A percentile compares a stretch with the other conserved stretches of the same genome.
phyloP scores from a whole-genome alignment of 2,888 invertebrate genomes.

The Reticulitermes lucifugus region DNA sequence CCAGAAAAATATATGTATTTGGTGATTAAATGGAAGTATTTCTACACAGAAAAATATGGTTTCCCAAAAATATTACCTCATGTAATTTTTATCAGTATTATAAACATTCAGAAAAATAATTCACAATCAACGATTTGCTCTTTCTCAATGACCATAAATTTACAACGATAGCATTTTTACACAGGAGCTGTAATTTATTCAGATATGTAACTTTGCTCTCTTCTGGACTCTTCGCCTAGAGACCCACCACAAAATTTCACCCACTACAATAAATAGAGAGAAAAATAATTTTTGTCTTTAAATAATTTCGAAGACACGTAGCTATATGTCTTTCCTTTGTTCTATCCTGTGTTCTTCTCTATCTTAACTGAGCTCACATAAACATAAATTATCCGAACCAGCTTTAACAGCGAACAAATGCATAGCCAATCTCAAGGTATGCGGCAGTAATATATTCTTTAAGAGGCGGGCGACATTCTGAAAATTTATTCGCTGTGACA shows the following conservation, averaged over 20 bases:
- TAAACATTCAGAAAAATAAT: background rate
- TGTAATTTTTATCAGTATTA: background rate
- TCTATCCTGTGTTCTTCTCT: background rate
- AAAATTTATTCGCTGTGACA: conserved; percentile 36
- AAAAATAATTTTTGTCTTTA: conserved; percentile 39
- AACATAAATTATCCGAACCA: conserved; percentile 35
- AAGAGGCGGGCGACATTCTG: conserved; percentile 21
- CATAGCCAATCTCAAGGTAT: conserved; percentile 39
- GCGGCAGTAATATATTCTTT: conserved; percentile 44
- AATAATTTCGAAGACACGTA: conserved; percentile 35
- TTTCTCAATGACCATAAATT: background rate
- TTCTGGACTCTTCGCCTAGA: background rate
- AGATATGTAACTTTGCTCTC: background rate
- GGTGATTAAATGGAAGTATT: background rate
- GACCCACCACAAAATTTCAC: background rate
- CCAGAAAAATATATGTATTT: background rate
- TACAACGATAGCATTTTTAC: background rate
- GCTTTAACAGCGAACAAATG: conserved; percentile 23
- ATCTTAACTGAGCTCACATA: conserved; percentile 40
- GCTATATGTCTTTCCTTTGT: conserved; percentile 35
- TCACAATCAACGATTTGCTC: conserved; percentile 19
- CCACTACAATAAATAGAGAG: conserved; percentile 31
- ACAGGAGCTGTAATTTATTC: conserved; percentile 13
- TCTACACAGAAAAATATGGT: background rate
- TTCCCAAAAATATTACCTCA: background rate